Evolutionary conservation across 1,140 invertebrate genomes (phyloP).

Genomic region (Drosophila nikananu): DNA sequence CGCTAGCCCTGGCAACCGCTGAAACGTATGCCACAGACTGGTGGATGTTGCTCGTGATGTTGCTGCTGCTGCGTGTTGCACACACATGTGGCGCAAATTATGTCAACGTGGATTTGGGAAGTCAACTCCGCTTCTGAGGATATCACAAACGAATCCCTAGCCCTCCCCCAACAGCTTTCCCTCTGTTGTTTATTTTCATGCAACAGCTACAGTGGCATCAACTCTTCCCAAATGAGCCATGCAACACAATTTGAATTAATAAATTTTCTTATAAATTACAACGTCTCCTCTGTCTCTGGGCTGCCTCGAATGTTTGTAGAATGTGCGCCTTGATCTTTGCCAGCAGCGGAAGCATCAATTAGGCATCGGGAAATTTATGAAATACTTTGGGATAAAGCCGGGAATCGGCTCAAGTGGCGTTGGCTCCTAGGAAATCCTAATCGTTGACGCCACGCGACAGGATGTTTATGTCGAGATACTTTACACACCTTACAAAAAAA

Average conservation of each 20-base stretch:
- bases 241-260: conserved; percentile 71
- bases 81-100: conserved; percentile 76
- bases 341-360: conserved; percentile 73
- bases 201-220: conserved; percentile 23
- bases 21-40: conserved; percentile 50
- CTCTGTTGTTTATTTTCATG: conserved; percentile 59
- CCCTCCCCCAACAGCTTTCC: conserved; percentile 1
- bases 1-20: conserved; percentile 33
- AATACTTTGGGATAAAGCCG: conserved; percentile 48
- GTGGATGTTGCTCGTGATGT: conserved; percentile 5
- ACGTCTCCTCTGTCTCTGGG: not conserved
- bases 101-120: conserved; percentile 74
- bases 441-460: conserved; percentile 71
- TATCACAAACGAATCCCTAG: conserved; percentile 28
- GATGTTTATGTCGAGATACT: conserved; percentile 61
- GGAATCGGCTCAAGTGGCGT: conserved; percentile 40
- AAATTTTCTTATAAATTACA: conserved; percentile 74
- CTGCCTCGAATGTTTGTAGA: conserved; percentile 46
- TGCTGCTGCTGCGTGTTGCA: conserved; percentile 33
- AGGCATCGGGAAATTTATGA: conserved; percentile 60
- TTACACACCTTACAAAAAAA: not conserved
- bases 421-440: conserved; percentile 48
- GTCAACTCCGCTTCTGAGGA: conserved; percentile 28
- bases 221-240: conserved; percentile 55
- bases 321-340: conserved; percentile 60